phyloP scores from a whole-genome alignment of 2,113 vertebrate species.

The Noturus placidus region DNA sequence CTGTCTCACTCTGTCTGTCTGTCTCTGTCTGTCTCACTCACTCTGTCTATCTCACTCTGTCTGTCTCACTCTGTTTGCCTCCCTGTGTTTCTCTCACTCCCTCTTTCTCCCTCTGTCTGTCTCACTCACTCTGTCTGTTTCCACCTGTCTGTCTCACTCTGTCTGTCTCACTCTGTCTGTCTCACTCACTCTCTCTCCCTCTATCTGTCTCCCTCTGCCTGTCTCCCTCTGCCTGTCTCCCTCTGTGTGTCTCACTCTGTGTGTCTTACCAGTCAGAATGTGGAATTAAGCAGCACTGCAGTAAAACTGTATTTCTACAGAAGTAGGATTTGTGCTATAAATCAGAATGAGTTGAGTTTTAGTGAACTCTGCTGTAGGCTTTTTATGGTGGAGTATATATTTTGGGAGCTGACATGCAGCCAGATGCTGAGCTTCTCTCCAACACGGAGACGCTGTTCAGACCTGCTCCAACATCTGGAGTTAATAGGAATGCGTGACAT shows the following conservation, averaged over 20 bases:
- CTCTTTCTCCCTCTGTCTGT: not conserved
- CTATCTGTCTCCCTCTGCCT: not conserved
- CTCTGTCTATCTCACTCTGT: not conserved
- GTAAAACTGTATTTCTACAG: not conserved
- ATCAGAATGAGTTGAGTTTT: not conserved
- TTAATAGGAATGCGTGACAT: conserved; percentile 60
- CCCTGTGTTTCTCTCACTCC: not conserved
- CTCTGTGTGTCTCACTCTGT: not conserved
- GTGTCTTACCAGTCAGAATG: not conserved
- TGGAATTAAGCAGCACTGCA: not conserved
- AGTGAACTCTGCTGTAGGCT: not conserved
- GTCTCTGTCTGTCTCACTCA: not conserved
- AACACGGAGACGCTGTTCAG: conserved; percentile 54
- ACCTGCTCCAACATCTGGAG: conserved; percentile 69
- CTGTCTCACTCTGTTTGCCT: not conserved
- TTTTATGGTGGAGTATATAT: not conserved
- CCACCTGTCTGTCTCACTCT: not conserved
- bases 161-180: not conserved
- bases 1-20: not conserved
- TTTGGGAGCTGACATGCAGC: not conserved
- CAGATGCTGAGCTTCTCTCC: not conserved
- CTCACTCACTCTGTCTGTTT: not conserved
- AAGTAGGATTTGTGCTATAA: not conserved
- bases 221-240: not conserved
- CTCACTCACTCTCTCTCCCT: not conserved